Evolutionary conservation across 1,140 invertebrate genomes (phyloP), one percentile per base, ranked within the genome.

Genomic region (Bemisia tabaci): DNA sequence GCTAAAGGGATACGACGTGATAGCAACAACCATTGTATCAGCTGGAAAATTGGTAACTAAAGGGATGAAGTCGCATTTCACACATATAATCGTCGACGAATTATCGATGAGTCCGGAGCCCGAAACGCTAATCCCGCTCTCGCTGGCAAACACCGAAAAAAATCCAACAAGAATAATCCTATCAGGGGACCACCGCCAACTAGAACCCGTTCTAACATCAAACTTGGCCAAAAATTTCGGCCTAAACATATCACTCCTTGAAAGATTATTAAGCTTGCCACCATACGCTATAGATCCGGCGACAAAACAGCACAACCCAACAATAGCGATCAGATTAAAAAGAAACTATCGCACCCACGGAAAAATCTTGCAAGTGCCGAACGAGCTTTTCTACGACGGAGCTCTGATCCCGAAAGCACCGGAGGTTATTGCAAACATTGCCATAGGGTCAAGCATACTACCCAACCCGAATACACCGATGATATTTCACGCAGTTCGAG

Each of bases 151-250:
- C n/a, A n/a, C n/a, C n/a, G 17, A 48, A 9, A 17, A 48, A 67
- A 48, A 5, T 48, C 33, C 33, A 48, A 83, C 84, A 1, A 87
- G 89, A 77, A 82, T 93, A 5, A 79, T 95, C 68, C 77, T 97
- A 2, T 89, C 92, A 67, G 94, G 94, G 9, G 94, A 97, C 82
- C 94, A 91, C 21, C 80, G 87, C 75, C 95, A 97, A 77, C 80
- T 97, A 26, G 94, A 93, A 0, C 90, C 94, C 2, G 83, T 95
- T 11, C 77, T 94, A 11, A 76, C 84, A 65, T 91, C 88, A 26
- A 79, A 78, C 61, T 78, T 84, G 65, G 85, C 87, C 0, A 72
- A 72, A 22, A 75, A 81, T 17, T 86, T 81, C 73, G 90, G 89
- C 22, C 79, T 92, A 48, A 71, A 69, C 17, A 70, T 65, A 26